A percentile compares a stretch with the other conserved stretches of the same genome.
Conservation (phyloP, 2,797 vertebrate genomes). For the Muraenolepis orangiensis region DNA sequence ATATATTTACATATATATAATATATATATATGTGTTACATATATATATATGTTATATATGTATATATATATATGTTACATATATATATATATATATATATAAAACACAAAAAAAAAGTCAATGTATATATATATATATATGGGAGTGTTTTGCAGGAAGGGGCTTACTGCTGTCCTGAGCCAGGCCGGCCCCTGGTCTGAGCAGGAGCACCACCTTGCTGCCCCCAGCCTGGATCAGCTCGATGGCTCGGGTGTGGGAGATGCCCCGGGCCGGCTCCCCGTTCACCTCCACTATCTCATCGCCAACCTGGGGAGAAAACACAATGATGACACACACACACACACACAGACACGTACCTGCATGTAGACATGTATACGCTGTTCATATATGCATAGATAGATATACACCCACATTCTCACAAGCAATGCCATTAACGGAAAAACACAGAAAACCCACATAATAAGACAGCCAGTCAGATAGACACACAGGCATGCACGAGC, state of each 20-base stretch:
- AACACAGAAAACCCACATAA: too few species aligned
- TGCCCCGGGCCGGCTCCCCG: slow-evolving; percentile 92
- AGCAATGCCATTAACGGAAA: too few species aligned
- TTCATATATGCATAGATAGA: neutral
- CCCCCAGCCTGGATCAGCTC: slow-evolving; percentile 97
- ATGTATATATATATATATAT: neutral
- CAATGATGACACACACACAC: slow-evolving; percentile 12
- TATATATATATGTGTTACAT: too few species aligned
- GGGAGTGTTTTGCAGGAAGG: neutral
- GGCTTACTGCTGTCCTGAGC: slow-evolving; percentile 92
- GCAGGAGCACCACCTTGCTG: slow-evolving; percentile 88
- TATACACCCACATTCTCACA: neutral
- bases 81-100: too few species aligned
- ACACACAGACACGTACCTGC: neutral
- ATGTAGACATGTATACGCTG: neutral
- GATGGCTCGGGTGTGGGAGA: slow-evolving; percentile 95
- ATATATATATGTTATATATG: too few species aligned
- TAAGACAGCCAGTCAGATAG: neutral
- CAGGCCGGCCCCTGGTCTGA: slow-evolving; percentile 89
- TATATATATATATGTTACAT: too few species aligned
- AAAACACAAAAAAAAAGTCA: too few species aligned
- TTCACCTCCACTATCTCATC: slow-evolving; percentile 99
- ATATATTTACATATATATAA: too few species aligned
- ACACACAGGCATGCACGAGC: neutral
- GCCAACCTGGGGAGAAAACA: slow-evolving; percentile 80